These are phyloP conservation scores for Anisognathus igniventris DNA, from an alignment of 2,797 vertebrate species.

Conservation along the genomic window DNA sequence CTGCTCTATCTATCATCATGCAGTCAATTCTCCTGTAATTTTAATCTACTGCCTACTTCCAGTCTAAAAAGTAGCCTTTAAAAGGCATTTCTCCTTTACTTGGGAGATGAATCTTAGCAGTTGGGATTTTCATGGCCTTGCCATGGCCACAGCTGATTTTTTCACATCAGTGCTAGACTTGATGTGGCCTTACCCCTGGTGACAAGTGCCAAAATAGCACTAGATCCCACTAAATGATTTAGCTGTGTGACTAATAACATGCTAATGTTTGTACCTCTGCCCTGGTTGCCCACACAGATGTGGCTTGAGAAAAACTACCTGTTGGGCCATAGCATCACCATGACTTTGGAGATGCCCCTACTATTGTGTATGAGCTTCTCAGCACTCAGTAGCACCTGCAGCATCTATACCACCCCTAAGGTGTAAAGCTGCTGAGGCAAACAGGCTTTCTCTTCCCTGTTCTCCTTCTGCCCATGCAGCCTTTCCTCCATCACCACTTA, in stretches of 20 bases:
- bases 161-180: neutral
- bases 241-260: neutral
- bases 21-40: neutral
- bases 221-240: neutral
- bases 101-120: neutral
- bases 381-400: neutral
- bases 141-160: neutral
- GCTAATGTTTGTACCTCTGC: neutral
- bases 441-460: neutral
- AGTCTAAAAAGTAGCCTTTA: neutral
- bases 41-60: neutral
- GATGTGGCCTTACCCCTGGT: neutral
- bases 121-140: neutral
- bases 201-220: neutral
- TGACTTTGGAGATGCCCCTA: neutral
- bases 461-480: neutral
- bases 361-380: neutral
- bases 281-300: neutral
- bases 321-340: neutral
- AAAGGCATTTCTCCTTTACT: neutral
- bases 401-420: neutral
- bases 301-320: neutral
- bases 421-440: neutral
- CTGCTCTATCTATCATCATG: neutral
- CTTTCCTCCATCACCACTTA: neutral